Percentiles rank a stretch among this genome's conserved stretches.
Evolutionary conservation across 2,113 vertebrate species (phyloP).

Genomic region (Dendrocopos noguchii): DNA sequence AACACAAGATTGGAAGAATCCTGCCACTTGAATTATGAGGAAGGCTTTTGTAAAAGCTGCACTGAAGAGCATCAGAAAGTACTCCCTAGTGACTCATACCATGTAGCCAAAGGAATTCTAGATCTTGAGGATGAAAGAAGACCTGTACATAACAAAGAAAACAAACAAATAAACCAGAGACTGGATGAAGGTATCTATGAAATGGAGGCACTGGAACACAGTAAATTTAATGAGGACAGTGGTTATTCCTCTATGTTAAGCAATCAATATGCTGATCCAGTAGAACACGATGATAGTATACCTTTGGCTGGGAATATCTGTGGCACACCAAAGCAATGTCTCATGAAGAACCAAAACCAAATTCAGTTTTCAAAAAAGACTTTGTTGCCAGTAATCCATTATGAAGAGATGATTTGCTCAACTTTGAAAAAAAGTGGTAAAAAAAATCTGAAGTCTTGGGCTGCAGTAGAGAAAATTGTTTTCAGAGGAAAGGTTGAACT

Average conservation of each 20-base stretch:
- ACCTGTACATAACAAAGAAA: constrained; percentile 79
- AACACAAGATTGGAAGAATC: constrained; percentile 51
- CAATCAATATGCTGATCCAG: constrained; percentile 29
- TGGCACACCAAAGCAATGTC: constrained; percentile 55
- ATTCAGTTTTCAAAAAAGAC: constrained; percentile 60
- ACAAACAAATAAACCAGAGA: constrained; percentile 41
- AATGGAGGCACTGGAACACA: constrained; percentile 56
- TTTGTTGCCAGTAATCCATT: constrained; percentile 83
- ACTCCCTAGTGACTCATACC: constrained; percentile 1
- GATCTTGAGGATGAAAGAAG: constrained; percentile 58
- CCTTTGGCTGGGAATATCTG: constrained; percentile 58
- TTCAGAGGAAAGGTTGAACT: constrained; percentile 71
- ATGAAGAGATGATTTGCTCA: constrained; percentile 85
- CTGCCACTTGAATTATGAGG: constrained; percentile 18
- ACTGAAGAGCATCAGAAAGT: constrained; percentile 51
- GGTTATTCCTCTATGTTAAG: constrained; percentile 78
- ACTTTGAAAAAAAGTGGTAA: constrained; percentile 81
- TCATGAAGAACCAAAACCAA: constrained; percentile 44
- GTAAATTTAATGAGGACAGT: constrained; percentile 73
- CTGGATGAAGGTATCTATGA: constrained; percentile 44
- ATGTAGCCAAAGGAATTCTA: background rate
- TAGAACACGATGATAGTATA: constrained; percentile 68
- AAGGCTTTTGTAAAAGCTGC: constrained; percentile 62
- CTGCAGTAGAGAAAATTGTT: constrained; percentile 78
- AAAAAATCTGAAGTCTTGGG: constrained; percentile 82